These are phyloP conservation scores for Drosophila neotestacea DNA, from an alignment of 2,888 invertebrate species.

Conservation along the genomic window DNA sequence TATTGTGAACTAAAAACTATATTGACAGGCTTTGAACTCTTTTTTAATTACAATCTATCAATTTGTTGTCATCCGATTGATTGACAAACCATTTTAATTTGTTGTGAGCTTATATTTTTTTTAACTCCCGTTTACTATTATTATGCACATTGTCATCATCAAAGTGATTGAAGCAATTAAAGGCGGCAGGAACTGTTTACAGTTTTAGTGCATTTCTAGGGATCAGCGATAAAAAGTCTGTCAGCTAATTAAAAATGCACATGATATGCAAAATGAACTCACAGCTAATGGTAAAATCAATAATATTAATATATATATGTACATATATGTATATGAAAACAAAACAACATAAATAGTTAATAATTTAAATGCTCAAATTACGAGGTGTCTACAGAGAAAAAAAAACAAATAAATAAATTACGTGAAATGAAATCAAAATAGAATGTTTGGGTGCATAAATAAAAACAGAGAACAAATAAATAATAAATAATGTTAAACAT, in stretches of 20 bases:
- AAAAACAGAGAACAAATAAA: conserved; percentile 53
- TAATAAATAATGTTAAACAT: conserved; percentile 76
- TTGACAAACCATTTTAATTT: conserved; percentile 70
- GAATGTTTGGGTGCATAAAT: conserved; percentile 25
- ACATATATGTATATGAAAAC: neutral
- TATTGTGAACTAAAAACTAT: conserved; percentile 4
- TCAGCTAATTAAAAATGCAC: conserved; percentile 74
- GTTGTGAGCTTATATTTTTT: conserved; percentile 4
- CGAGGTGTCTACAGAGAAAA: conserved; percentile 4
- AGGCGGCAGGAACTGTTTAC: conserved; percentile 16
- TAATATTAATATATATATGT: conserved; percentile 41
- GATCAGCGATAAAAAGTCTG: conserved; percentile 53
- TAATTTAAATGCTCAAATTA: conserved; percentile 67
- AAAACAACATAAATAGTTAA: conserved; percentile 59
- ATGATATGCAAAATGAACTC: conserved; percentile 57
- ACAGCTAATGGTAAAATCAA: conserved; percentile 73
- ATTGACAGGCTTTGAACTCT: conserved; percentile 22
- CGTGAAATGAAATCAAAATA: conserved; percentile 62
- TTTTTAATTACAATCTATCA: conserved; percentile 54
- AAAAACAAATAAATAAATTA: conserved; percentile 66
- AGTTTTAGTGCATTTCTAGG: conserved; percentile 6
- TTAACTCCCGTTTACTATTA: neutral
- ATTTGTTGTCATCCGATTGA: conserved; percentile 63
- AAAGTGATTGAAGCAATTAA: conserved; percentile 51
- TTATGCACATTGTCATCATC: conserved; percentile 26